Conservation (phyloP, 2,113 vertebrate genomes). For the Mesocricetus auratus region DNA sequence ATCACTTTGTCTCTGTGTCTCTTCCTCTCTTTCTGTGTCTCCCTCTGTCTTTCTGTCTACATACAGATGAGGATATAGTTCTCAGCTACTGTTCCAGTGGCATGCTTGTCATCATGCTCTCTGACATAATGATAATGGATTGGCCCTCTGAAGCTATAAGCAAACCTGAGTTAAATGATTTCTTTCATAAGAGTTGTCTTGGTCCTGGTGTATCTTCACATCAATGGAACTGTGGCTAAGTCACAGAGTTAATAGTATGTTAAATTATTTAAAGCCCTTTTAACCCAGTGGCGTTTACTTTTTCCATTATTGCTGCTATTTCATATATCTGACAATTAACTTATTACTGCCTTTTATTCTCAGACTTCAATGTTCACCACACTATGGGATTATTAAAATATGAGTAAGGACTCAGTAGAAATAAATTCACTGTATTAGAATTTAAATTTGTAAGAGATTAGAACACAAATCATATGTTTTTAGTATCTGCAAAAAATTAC, state of each 20-base stretch:
- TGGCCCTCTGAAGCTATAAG: neutral
- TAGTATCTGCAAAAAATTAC: neutral
- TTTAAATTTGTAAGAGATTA: neutral
- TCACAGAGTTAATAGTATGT: neutral
- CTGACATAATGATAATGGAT: neutral
- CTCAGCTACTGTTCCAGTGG: neutral
- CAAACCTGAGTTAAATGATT: neutral
- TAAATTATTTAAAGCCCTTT: neutral
- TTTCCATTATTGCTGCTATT: neutral
- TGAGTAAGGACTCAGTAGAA: neutral
- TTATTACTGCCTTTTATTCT: neutral
- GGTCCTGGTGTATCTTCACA: neutral
- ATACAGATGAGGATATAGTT: neutral
- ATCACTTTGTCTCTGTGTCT: no score
- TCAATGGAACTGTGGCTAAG: neutral
- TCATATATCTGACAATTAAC: neutral
- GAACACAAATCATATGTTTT: neutral
- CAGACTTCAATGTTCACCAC: neutral
- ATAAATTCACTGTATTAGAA: conserved; percentile 14
- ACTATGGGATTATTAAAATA: neutral
- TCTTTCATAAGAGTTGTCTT: neutral
- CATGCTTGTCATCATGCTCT: neutral
- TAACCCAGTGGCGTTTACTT: neutral
- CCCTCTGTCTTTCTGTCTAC: neutral
- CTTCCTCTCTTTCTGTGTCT: no score